Base-by-base conservation (phyloP, 2,888 invertebrate genomes). In the Troides oblongomaculatus region DNA sequence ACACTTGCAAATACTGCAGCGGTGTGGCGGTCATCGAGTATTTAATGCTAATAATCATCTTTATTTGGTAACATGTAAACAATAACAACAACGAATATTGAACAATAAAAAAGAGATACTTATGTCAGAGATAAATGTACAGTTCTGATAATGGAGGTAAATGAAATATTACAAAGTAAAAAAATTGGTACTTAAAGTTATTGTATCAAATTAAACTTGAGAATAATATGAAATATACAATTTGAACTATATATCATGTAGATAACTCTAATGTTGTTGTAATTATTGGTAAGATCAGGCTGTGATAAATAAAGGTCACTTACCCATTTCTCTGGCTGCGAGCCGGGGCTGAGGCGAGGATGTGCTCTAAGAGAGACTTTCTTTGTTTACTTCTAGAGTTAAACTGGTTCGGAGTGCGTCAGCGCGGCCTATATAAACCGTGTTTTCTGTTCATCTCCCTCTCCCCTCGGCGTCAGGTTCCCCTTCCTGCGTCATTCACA, bases 381-480 rank as follows among this genome's bases (percentile, higher is more conserved):
- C 74, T 86, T 84, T 88, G 86, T 87, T 88, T 89, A 86, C 86
- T 81, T 86, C 84, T 81, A 74, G 81, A 89, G 81, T 74, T 76
- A 82, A 89, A 92, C 92, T 92, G 90, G 84, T 84, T 83, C 73
- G 65, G 53, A 72, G 72, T 77, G 84, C 78, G 84, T 83, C 71
- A 76, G 82, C 80, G 83, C 86, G 84, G 77, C 73, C 81, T 78
- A 90, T 92, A 89, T 92, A 91, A 87, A 86, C 84, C 79, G 74
- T 78, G 73, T 75, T 78, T 76, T 82, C 78, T 75, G 75, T 75
- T 74, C 74, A 46, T 73, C 72, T 79, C 79, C 76, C 75, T 76
- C 68, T 74, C 74, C 75, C 74, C 74, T 72, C 74, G 59, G 74
- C 71, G 72, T 71, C 66, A 66, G 64, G 72, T 73, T 71, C 67